These are phyloP conservation scores for Thumatha senex DNA, from an alignment of 2,888 invertebrate genomes.

Conservation along the genomic window DNA sequence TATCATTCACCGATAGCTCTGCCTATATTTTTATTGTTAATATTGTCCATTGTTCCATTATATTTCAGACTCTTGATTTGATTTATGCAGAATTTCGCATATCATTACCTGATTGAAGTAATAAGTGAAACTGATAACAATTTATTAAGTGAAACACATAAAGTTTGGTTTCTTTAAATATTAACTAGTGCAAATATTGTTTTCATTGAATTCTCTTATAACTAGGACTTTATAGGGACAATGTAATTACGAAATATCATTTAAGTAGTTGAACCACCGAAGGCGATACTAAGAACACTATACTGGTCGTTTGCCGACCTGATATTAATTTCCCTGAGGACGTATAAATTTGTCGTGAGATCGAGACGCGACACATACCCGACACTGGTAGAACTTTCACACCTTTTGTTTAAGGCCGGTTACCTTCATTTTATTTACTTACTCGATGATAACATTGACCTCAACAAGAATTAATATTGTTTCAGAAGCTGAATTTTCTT, in stretches of 20 bases:
- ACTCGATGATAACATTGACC: background rate
- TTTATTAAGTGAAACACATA: too few relatives aligned
- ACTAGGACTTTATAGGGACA: too few relatives aligned
- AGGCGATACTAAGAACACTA: slow-evolving; percentile 30
- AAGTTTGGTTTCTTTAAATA: too few relatives aligned
- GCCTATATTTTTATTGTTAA: too few relatives aligned
- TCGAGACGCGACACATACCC: slow-evolving; percentile 50
- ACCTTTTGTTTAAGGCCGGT: slow-evolving; percentile 13
- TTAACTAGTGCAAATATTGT: too few relatives aligned
- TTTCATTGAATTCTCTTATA: too few relatives aligned
- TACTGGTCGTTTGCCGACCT: slow-evolving; percentile 51
- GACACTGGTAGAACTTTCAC: slow-evolving; percentile 27
- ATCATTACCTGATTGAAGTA: too few relatives aligned
- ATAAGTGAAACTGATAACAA: too few relatives aligned
- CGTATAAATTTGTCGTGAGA: slow-evolving; percentile 69
- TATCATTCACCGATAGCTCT: too few relatives aligned
- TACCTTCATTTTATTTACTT: background rate
- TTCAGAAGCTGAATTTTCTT: background rate
- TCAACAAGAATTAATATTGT: background rate
- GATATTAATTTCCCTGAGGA: slow-evolving; percentile 79
- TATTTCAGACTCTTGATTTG: too few relatives aligned
- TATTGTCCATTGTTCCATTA: too few relatives aligned
- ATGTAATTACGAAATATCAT: slow-evolving; percentile 27
- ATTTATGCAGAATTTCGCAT: too few relatives aligned
- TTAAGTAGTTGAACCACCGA: slow-evolving; percentile 10